Percentiles rank a stretch among this genome's conserved stretches.
phyloP scores from a whole-genome alignment of 2,888 invertebrate species.

The Lasioglossum pauxillum region DNA sequence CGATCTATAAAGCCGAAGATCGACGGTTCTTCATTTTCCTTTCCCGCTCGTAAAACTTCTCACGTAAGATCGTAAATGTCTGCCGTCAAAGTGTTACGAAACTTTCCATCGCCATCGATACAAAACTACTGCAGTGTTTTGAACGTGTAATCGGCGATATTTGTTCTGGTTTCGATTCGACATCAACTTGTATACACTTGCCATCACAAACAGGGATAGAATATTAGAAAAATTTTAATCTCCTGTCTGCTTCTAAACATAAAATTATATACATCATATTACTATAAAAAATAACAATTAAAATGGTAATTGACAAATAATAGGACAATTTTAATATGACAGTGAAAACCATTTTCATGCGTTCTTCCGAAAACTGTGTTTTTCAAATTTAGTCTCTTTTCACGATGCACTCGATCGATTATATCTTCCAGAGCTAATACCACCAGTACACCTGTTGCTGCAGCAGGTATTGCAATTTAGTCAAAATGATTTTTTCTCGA shows the following conservation, averaged over 20 bases:
- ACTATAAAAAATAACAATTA: neutral
- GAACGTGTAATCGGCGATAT: slow-evolving; percentile 31
- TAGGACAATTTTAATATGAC: neutral
- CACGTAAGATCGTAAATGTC: slow-evolving; percentile 52
- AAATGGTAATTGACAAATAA: neutral
- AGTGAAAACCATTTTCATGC: neutral
- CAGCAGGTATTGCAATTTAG: neutral
- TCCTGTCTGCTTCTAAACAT: neutral
- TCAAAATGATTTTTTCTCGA: neutral
- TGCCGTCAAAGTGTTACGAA: slow-evolving; percentile 38
- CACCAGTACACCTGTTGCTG: slow-evolving; percentile 2
- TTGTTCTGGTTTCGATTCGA: slow-evolving; percentile 29
- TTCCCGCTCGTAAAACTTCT: slow-evolving; percentile 49
- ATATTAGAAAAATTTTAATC: neutral
- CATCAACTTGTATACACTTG: slow-evolving; percentile 11
- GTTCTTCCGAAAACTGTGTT: neutral
- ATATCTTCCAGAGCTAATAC: neutral
- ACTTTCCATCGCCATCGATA: slow-evolving; percentile 41
- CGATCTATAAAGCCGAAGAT: slow-evolving; percentile 28
- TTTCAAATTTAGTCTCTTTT: neutral
- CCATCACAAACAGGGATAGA: neutral
- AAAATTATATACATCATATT: neutral
- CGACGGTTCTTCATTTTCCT: slow-evolving; percentile 33
- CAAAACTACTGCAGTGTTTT: slow-evolving; percentile 26
- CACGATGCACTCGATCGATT: neutral